Evolutionary conservation across 2,113 vertebrate genomes (phyloP).

Genomic region (Heterotilapia buettikoferi): DNA sequence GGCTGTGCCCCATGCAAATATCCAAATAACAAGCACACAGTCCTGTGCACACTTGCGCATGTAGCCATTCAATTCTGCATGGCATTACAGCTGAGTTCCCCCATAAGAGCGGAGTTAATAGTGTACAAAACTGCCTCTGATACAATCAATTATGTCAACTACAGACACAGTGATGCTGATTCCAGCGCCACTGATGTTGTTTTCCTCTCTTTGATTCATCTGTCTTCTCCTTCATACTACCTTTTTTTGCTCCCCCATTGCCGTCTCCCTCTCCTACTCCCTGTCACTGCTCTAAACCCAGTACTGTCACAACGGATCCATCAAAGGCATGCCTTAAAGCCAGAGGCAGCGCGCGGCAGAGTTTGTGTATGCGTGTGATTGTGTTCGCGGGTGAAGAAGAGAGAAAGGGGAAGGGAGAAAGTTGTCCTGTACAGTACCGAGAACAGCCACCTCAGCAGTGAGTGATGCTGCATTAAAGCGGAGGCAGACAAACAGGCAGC

Average conservation of each 20-base stretch:
- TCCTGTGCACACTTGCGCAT: background rate
- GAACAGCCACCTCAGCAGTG: conserved; percentile 62
- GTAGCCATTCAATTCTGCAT: background rate
- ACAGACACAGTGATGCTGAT: conserved; percentile 46
- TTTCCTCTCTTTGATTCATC: conserved; percentile 57
- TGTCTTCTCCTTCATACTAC: conserved; percentile 45
- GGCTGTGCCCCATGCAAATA: background rate
- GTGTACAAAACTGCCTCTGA: conserved; percentile 55
- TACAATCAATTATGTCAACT: conserved; percentile 57
- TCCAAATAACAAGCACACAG: background rate
- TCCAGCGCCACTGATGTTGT: conserved; percentile 37
- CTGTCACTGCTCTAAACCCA: conserved; percentile 60
- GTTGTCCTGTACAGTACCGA: conserved; percentile 48
- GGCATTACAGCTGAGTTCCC: background rate
- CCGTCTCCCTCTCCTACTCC: conserved; percentile 31
- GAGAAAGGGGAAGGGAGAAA: background rate
- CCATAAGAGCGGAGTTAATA: conserved; percentile 29
- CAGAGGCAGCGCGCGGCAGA: conserved; percentile 15
- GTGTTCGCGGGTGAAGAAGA: background rate
- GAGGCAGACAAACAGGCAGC: conserved; percentile 30
- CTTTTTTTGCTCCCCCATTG: conserved; percentile 13
- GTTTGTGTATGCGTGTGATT: conserved; percentile 21
- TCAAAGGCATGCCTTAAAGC: conserved; percentile 56
- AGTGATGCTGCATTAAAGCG: conserved; percentile 42
- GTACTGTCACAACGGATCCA: conserved; percentile 59